Base-by-base conservation (phyloP, 2,797 vertebrate genomes). In the Amniataba percoides region DNA sequence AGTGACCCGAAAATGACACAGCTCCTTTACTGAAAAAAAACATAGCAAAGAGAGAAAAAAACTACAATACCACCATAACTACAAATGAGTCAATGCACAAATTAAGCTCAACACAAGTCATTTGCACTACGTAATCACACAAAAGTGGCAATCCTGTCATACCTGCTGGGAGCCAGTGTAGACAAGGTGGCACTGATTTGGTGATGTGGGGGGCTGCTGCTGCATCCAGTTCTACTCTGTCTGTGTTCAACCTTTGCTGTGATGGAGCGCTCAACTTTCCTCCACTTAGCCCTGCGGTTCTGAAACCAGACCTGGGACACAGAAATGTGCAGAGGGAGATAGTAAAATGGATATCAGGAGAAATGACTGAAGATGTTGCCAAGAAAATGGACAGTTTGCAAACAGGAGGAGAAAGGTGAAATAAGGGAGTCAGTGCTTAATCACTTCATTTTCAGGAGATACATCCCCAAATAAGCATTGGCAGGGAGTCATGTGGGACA, bases 281-380 rank as follows among this genome's bases (percentile, higher is more conserved):
- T 93, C 97, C 97, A 99, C 88, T 98, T 99, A 1, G 98, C 98
- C 69, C 98, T 90, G 52, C 98, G 97, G 87, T 99, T 99, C 94
- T 99, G 98, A 93, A 99, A 99, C 98, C 98, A 99, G 34, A 99
- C 97, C 98, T 99, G 78, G 19, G 15, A 69, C 21, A 85, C 36
- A 74, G 45, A 65, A 56, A 73, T 53, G 82, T 9, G 25, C 42
- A 65, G 36, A 68, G 42, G 8, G 2, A 43, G 31, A 63, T 31
- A 67, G 52, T 57, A 34, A 59, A 55, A 66, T 9, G 13, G 36
- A 56, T 43, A 34, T 61, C 23, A 42, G 16, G 6, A 27, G 48
- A 67, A 43, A 60, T 7, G n/a, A 19, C 8, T 2, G 23, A 64
- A 11, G 36, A 39, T 6, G 31, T 27, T 15, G 13, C 23, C 1